A percentile compares a stretch with the other conserved stretches of the same genome.
These are phyloP conservation scores for Silurus aristotelis DNA, from an alignment of 2,797 vertebrate species.

Conservation along the genomic window DNA sequence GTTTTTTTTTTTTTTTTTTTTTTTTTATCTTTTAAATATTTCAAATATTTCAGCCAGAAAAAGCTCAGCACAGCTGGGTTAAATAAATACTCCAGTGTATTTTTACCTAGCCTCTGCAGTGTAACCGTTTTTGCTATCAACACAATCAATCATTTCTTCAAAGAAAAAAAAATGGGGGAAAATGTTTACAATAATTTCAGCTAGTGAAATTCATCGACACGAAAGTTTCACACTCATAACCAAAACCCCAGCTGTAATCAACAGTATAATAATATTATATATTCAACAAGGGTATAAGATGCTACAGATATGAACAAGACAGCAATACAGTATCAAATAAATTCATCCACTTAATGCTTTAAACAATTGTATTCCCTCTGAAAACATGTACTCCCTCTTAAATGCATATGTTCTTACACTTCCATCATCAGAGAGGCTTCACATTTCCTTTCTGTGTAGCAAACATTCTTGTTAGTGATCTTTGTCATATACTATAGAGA, in stretches of 20 bases:
- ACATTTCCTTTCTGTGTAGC: not conserved
- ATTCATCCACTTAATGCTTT: not conserved
- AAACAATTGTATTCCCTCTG: not conserved
- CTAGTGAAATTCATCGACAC: not conserved
- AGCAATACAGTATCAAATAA: not conserved
- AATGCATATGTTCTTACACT: not conserved
- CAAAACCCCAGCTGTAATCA: too few relatives aligned
- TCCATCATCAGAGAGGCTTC: not conserved
- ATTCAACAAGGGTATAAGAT: not conserved
- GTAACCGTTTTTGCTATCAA: not conserved
- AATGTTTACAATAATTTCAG: not conserved
- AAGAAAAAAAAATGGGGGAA: not conserved
- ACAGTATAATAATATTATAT: too few relatives aligned
- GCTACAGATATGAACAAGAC: not conserved
- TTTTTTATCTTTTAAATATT: not conserved
- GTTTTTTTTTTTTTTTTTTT: not conserved
- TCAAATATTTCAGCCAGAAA: not conserved
- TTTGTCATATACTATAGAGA: not conserved
- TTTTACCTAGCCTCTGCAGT: not conserved
- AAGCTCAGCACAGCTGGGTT: not conserved
- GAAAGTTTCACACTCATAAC: not conserved
- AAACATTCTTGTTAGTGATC: not conserved
- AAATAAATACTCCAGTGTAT: not conserved
- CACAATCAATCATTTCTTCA: not conserved
- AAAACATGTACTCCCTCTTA: not conserved